Conservation (phyloP, 1,140 invertebrate species). For the Drosophila pseudoobscura region DNA sequence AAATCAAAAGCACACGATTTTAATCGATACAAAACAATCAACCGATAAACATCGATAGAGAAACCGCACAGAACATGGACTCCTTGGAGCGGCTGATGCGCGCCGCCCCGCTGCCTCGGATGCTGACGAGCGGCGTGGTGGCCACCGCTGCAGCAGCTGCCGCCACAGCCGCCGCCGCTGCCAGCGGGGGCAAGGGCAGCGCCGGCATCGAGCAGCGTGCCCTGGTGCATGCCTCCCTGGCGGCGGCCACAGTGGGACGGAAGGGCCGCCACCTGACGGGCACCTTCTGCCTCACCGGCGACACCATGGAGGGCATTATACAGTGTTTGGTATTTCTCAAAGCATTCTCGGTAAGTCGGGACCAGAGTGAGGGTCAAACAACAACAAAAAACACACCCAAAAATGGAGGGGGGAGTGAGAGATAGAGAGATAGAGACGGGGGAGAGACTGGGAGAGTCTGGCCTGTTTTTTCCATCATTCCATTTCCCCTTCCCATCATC, state of each 20-base stretch:
- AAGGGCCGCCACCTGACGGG: slow-evolving; percentile 92
- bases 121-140: slow-evolving; percentile 86
- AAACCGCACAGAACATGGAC: slow-evolving; percentile 86
- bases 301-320: slow-evolving; percentile 96
- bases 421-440: not conserved
- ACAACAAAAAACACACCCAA: slow-evolving; percentile 4
- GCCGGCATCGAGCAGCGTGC: slow-evolving; percentile 85
- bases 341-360: slow-evolving; percentile 92
- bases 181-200: slow-evolving; percentile 83
- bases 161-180: slow-evolving; percentile 63
- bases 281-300: slow-evolving; percentile 93
- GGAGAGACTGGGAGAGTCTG: not conserved
- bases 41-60: slow-evolving; percentile 11
- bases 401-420: slow-evolving; percentile 8
- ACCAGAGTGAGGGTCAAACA: not conserved
- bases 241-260: slow-evolving; percentile 88
- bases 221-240: slow-evolving; percentile 89
- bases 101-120: slow-evolving; percentile 87
- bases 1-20: not conserved
- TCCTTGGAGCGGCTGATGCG: slow-evolving; percentile 90
- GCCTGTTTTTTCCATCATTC: slow-evolving; percentile 15
- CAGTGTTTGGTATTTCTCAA: slow-evolving; percentile 96
- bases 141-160: slow-evolving; percentile 85
- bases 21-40: slow-evolving; percentile 17
- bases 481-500: slow-evolving; percentile 39